Base-by-base conservation (phyloP, 2,113 vertebrate species). In the Micromys minutus region DNA sequence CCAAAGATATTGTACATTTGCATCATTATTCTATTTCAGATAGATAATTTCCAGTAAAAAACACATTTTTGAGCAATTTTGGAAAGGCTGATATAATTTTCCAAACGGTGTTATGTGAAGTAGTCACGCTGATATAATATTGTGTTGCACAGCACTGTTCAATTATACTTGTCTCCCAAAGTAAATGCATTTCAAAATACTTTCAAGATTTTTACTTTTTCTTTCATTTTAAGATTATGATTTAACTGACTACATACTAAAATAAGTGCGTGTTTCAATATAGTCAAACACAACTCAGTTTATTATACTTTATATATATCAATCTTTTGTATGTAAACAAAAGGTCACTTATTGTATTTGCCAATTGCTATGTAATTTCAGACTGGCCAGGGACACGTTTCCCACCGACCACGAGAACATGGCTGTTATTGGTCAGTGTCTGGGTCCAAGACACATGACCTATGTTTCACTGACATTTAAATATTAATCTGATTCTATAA, bases 401-500 rank as follows among this genome's bases (percentile, higher is more conserved):
- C 0, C 42, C 7, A 79, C 55, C 3, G 15, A 89, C 17, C 16
- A 88, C 36, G 29, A 7, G 24, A 88, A 77, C 7, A 55, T 6
- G 19, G 39, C 17, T 6, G 31, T 93, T 52, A 1, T 2, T 3
- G 17, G 17, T 95, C 92, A 80, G 88, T 87, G 81, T 85, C 47
- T 94, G 50, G 21, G 47, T 22, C 69, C 79, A n/a, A 93, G 12
- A 26, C 61, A 15, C 50, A 57, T 57, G 34, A 3, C 29, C 50
- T 96, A 39, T 17, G 93, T 95, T 96, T 91, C 71, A 65, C 31
- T 87, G 74, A 84, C 47, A 76, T 36, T 97, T 69, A 96, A 94
- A 95, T 96, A 95, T 95, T 75, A 80, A 80, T 76, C 65, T 42
- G 57, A 29, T 87, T 93, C 45, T 95, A 76, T 96, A 97, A 97